Conservation (phyloP, 2,888 invertebrate species). For the Phengaris arion region DNA sequence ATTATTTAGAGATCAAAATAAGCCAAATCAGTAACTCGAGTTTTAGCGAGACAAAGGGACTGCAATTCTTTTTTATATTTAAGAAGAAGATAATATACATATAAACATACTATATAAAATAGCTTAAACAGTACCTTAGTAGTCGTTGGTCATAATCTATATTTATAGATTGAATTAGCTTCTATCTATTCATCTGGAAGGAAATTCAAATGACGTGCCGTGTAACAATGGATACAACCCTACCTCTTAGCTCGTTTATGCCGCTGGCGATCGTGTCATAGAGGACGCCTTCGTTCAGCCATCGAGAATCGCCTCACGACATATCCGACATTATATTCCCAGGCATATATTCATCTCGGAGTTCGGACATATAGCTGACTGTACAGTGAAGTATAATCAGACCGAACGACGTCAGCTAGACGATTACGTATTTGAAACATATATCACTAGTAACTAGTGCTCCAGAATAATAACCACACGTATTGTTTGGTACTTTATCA, state of each 20-base stretch:
- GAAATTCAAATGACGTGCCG: conserved; percentile 17
- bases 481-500: neutral
- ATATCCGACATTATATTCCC: conserved; percentile 39
- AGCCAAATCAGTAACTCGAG: too few relatives aligned
- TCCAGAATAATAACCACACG: neutral
- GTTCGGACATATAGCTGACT: neutral
- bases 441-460: neutral
- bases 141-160: too few relatives aligned
- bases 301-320: conserved; percentile 41
- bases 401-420: conserved; percentile 9
- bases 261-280: conserved; percentile 42
- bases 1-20: too few relatives aligned
- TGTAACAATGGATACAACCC: conserved; percentile 36
- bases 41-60: too few relatives aligned
- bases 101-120: too few relatives aligned
- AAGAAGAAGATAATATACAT: too few relatives aligned
- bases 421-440: neutral
- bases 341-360: conserved; percentile 33
- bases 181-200: neutral
- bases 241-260: conserved; percentile 36
- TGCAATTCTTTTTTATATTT: too few relatives aligned
- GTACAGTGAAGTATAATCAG: neutral
- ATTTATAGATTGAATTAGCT: too few relatives aligned
- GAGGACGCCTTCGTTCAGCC: conserved; percentile 38
- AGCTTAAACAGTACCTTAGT: too few relatives aligned